Conservation (phyloP, 2,888 invertebrate genomes). For the Argyra leucocephala region DNA sequence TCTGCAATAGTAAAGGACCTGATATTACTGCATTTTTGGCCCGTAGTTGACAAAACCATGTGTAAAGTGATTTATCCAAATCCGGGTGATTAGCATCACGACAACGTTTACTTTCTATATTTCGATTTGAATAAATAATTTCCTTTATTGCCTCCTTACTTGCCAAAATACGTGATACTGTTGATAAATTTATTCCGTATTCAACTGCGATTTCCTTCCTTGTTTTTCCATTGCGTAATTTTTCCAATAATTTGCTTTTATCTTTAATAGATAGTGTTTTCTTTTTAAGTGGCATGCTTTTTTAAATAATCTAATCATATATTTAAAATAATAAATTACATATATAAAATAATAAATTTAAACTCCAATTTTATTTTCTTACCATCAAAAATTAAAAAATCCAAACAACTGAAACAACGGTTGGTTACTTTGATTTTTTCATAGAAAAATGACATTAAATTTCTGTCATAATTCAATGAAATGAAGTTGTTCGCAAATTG, state of each 20-base stretch:
- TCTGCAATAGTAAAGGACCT: neutral
- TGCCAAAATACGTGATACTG: neutral
- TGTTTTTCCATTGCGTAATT: neutral
- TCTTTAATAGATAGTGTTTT: neutral
- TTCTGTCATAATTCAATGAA: no score
- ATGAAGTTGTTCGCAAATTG: no score
- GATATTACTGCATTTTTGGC: neutral
- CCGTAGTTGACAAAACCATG: neutral
- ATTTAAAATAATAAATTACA: no score
- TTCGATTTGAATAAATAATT: neutral
- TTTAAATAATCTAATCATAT: no score
- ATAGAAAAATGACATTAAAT: no score
- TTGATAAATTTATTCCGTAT: neutral
- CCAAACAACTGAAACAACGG: no score
- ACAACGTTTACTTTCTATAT: neutral
- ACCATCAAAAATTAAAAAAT: no score
- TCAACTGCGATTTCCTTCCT: neutral
- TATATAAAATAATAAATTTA: no score
- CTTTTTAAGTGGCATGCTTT: no score
- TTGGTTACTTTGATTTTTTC: no score
- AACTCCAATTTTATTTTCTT: no score
- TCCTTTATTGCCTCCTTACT: neutral
- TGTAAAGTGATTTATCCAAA: neutral
- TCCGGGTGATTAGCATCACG: neutral
- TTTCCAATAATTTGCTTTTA: neutral